A percentile compares a stretch with the other conserved stretches of the same genome.
Evolutionary conservation across 2,888 invertebrate genomes (phyloP).

Genomic region (Heliconius aoede): DNA sequence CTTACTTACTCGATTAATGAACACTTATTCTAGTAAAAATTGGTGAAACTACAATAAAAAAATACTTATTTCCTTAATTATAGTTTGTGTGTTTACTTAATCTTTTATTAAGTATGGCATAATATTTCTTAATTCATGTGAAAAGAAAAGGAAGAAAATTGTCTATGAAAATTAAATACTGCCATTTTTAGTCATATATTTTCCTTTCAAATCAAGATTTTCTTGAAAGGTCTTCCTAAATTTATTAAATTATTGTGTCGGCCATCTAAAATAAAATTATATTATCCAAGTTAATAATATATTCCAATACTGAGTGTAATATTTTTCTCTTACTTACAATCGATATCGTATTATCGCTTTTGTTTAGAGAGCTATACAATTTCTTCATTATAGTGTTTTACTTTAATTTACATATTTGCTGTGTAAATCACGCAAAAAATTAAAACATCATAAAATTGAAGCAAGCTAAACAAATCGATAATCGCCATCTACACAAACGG

Average conservation of each 20-base stretch:
- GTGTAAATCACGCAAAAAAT: neutral
- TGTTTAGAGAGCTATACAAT: conserved; percentile 5
- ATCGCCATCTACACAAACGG: conserved; percentile 63
- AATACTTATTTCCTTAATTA: neutral
- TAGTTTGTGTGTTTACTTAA: neutral
- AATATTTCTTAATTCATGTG: neutral
- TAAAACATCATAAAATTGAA: conserved; percentile 34
- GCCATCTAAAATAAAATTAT: conserved; percentile 66
- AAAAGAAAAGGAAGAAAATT: conserved; percentile 49
- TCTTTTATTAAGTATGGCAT: neutral
- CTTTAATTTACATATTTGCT: conserved; percentile 7
- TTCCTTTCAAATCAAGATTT: conserved; percentile 75
- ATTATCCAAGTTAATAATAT: conserved; percentile 51
- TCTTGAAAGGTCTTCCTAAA: conserved; percentile 64
- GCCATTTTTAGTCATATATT: conserved; percentile 80
- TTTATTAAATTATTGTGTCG: conserved; percentile 74
- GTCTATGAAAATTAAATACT: conserved; percentile 75
- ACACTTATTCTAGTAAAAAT: too few relatives aligned
- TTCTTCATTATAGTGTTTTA: neutral
- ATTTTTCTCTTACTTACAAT: conserved; percentile 27
- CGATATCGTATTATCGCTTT: conserved; percentile 9
- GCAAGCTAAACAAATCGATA: conserved; percentile 50
- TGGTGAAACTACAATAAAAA: neutral
- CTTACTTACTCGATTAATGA: neutral
- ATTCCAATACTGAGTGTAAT: conserved; percentile 41